Conservation (phyloP, 2,888 invertebrate species). For the Steinernema hermaphroditum region DNA sequence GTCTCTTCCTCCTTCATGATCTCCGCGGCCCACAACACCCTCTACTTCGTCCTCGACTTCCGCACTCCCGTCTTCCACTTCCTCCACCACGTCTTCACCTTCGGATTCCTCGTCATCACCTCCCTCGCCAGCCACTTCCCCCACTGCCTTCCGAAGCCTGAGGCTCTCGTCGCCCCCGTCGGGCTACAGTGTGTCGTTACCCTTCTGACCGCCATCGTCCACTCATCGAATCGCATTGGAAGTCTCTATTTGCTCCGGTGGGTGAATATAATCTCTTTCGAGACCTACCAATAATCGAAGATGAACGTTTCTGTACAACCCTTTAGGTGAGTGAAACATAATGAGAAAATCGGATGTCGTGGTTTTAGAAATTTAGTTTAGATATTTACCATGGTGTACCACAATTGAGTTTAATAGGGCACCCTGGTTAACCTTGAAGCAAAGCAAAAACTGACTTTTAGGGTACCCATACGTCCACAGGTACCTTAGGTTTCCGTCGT, state of each 20-base stretch:
- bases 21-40: conserved; percentile 63
- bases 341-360: too few species aligned
- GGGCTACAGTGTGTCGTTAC: conserved; percentile 50
- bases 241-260: conserved; percentile 60
- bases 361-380: too few species aligned
- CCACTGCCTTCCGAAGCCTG: neutral
- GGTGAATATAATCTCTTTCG: too few species aligned
- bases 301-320: too few species aligned
- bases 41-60: conserved; percentile 61
- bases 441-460: too few species aligned
- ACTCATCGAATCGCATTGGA: conserved; percentile 60
- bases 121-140: conserved; percentile 36
- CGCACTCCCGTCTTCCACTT: conserved; percentile 58
- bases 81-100: conserved; percentile 55
- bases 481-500: too few species aligned
- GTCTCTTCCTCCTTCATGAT: conserved; percentile 57
- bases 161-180: conserved; percentile 32
- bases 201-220: conserved; percentile 50
- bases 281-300: too few species aligned
- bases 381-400: too few species aligned
- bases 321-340: too few species aligned
- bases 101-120: conserved; percentile 44
- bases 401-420: too few species aligned
- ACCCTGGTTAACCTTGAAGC: too few species aligned
- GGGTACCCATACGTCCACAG: too few species aligned